Base-by-base conservation (phyloP, 2,888 invertebrate species). In the Dysmachus trigonus region DNA sequence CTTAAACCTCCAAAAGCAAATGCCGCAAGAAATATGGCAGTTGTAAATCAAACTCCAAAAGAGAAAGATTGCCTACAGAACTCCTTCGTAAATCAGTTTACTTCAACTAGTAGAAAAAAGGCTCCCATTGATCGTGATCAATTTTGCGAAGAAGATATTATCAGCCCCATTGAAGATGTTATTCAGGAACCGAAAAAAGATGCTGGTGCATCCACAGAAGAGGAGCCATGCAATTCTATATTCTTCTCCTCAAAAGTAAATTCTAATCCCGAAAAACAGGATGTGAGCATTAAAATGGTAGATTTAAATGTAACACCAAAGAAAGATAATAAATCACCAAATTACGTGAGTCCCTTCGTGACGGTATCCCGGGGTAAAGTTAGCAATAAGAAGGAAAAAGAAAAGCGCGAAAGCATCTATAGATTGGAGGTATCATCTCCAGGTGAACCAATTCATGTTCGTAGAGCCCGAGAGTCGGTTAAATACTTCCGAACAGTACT, bases 311-410 rank as follows among this genome's bases (percentile, higher is more conserved):
- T 84, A 10, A 77, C 87, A 7, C 86, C 79, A 47, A 77, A 86
- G 0, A 27, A n/a, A 0, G 62, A 53, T 1, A 89, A 88, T 71
- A 87, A 85, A 1, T 88, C 89, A 0, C 83, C 88, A 0, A 91
- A 90, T 76, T 91, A 91, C 86, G 77, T 91, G 2, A 91, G 91
- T 86, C 91, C 94, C 0, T 94, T 92, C 89, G 92, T 94, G 0
- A 93, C 93, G 1, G 91, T 93, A 1, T 92, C 93, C 22, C 91
- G 94, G 6, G 94, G 94, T 0, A 94, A 94, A 88, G 91, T 90
- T 0, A 93, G 91, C 85, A 92, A 92, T 0, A 91, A 93, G 38
- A 92, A 92, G 38, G 94, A 94, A 88, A 91, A 86, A 1, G 90
- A 90, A 38, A 90, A 89, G 41, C 90, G 93, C 0, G 89, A 91